Percentiles rank a stretch among this genome's conserved stretches.
Evolutionary conservation across 2,113 vertebrate genomes (phyloP).

Genomic region (Pluvianellus socialis): DNA sequence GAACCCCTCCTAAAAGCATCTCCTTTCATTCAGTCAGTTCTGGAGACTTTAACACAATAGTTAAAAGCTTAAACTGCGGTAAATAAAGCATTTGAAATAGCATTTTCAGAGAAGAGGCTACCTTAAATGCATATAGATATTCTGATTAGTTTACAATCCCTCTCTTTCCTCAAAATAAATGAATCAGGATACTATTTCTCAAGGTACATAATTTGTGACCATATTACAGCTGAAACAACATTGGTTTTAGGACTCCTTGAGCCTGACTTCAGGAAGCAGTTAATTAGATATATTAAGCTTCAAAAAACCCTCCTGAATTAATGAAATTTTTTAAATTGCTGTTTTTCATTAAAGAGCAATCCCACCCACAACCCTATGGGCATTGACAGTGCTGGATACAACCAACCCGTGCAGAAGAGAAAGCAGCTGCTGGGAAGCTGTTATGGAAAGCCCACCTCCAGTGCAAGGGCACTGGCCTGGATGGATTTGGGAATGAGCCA

Average conservation of each 20-base stretch:
- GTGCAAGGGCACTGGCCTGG: background rate
- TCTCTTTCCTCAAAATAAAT: background rate
- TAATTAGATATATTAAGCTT: background rate
- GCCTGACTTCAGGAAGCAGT: background rate
- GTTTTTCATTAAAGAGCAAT: background rate
- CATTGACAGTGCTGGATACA: background rate
- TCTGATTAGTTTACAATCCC: background rate
- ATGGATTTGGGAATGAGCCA: background rate
- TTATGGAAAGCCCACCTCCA: background rate
- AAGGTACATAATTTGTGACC: background rate
- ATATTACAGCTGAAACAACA: background rate
- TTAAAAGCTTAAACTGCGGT: background rate
- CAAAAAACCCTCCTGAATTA: background rate
- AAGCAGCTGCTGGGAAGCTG: background rate
- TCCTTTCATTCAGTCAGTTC: background rate
- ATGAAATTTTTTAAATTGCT: background rate
- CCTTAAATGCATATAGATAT: background rate
- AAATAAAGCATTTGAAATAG: background rate
- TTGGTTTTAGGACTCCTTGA: background rate
- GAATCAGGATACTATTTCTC: background rate
- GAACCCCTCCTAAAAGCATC: background rate
- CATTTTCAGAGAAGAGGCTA: background rate
- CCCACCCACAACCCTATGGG: background rate
- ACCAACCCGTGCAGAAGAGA: background rate
- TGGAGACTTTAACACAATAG: background rate